These are phyloP conservation scores for Temnothorax longispinosus DNA, from an alignment of 1,140 invertebrate species.

Conservation along the genomic window DNA sequence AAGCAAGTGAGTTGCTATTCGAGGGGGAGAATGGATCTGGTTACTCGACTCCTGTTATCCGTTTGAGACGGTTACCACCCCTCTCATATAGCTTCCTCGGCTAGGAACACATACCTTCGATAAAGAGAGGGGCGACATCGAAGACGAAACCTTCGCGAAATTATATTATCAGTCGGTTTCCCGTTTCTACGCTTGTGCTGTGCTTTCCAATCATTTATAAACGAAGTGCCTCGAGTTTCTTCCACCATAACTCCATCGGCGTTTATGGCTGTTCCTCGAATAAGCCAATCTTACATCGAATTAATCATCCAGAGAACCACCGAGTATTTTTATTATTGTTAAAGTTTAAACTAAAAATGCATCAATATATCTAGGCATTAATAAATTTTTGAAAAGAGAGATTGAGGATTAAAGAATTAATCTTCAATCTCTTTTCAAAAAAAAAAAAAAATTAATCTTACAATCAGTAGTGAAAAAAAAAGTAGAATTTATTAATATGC, in stretches of 20 bases:
- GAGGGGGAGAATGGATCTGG: conserved; percentile 69
- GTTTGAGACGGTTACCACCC: conserved; percentile 74
- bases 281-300: conserved; percentile 4
- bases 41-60: conserved; percentile 74
- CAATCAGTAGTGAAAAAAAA: not conserved
- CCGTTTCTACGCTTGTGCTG: not conserved
- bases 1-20: conserved; percentile 68
- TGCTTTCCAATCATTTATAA: conserved; percentile 35
- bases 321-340: not conserved
- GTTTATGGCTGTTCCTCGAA: not conserved
- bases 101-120: conserved; percentile 65
- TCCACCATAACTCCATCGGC: not conserved
- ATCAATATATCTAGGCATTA: not conserved
- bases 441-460: not conserved
- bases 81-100: conserved; percentile 53
- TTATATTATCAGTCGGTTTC: conserved; percentile 47
- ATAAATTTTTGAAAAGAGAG: not conserved
- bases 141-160: conserved; percentile 55
- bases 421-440: too few species aligned
- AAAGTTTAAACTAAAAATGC: not conserved
- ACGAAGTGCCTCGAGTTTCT: conserved; percentile 10
- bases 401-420: not conserved
- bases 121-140: conserved; percentile 14
- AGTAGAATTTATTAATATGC: not conserved
- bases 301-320: not conserved